phyloP scores from a whole-genome alignment of 2,113 vertebrate genomes.

The Syrmaticus mikado region DNA sequence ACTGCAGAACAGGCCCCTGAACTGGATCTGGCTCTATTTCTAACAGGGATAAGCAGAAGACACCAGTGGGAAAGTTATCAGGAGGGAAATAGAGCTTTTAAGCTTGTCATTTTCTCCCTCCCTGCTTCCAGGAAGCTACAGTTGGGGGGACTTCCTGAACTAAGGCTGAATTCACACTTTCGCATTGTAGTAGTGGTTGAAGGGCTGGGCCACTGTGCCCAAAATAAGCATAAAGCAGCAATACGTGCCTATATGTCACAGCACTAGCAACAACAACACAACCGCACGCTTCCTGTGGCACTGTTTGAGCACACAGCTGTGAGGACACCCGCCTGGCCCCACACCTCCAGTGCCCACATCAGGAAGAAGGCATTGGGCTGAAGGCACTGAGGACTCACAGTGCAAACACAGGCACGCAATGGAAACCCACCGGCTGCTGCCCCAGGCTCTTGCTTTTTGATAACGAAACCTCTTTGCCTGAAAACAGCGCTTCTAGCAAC shows the following conservation, averaged over 20 bases:
- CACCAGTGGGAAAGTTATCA: background rate
- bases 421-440: background rate
- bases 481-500: background rate
- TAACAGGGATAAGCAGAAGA: fast-evolving
- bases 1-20: background rate
- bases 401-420: background rate
- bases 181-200: background rate
- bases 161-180: background rate
- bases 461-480: background rate
- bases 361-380: background rate
- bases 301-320: background rate
- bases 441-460: background rate
- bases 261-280: background rate
- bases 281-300: fast-evolving
- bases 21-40: background rate
- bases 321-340: background rate
- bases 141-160: background rate
- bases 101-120: background rate
- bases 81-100: background rate
- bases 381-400: background rate
- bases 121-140: conserved; percentile 4
- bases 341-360: background rate
- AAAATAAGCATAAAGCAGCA: background rate
- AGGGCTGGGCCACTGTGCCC: background rate
- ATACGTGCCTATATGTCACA: background rate